Evolutionary conservation across 2,888 invertebrate species (phyloP).

Genomic region (Scotopteryx bipunctaria): DNA sequence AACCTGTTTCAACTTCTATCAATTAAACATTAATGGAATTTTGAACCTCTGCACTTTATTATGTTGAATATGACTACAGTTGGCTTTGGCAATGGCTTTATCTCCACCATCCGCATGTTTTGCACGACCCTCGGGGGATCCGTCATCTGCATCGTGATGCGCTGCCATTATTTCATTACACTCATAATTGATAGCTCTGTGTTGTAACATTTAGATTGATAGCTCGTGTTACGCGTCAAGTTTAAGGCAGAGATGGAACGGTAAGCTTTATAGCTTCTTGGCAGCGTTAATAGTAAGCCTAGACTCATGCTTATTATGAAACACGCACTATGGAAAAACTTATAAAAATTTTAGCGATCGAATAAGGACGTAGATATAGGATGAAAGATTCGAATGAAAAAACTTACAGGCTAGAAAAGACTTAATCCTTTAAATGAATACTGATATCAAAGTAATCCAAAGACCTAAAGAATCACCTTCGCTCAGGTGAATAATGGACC

Average conservation of each 20-base stretch:
- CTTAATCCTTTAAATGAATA: no score
- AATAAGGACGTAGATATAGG: no score
- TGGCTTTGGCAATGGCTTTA: conserved; percentile 36
- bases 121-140: conserved; percentile 33
- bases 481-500: background rate
- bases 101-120: conserved; percentile 27
- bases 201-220: conserved; percentile 72
- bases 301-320: no score
- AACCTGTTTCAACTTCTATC: no score
- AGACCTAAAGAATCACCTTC: no score
- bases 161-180: conserved; percentile 73
- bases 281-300: background rate
- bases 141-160: conserved; percentile 62
- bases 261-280: background rate
- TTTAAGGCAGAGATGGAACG: conserved; percentile 18
- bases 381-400: no score
- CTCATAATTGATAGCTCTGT: conserved; percentile 74
- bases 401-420: no score
- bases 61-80: conserved; percentile 12
- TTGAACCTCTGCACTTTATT: no score
- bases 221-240: conserved; percentile 67
- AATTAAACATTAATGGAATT: no score
- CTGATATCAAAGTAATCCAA: no score
- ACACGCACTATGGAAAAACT: no score
- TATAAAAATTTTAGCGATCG: no score